These are phyloP conservation scores for Actinemys pallida DNA, from an alignment of 2,113 vertebrate genomes.

Conservation along the genomic window DNA sequence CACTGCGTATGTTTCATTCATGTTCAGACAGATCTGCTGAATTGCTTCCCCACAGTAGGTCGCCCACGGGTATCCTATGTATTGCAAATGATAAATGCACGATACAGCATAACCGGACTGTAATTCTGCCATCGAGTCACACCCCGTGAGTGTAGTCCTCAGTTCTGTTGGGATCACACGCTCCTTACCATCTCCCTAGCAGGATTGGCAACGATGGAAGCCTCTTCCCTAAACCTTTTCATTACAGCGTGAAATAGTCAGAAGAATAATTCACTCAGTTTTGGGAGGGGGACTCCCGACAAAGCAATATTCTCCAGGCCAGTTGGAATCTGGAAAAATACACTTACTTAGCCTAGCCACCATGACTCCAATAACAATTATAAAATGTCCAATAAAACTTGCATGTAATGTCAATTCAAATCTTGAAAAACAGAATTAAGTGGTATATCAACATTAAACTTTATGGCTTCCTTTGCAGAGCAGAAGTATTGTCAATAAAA, in stretches of 20 bases:
- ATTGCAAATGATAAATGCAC: neutral
- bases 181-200: neutral
- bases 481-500: constrained; percentile 79
- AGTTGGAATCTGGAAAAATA: constrained; percentile 69
- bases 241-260: neutral
- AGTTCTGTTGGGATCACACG: accelerated
- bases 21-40: neutral
- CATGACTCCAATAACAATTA: constrained; percentile 83
- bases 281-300: constrained; percentile 31
- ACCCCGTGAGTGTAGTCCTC: accelerated
- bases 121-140: neutral
- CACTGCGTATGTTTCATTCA: accelerated
- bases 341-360: constrained; percentile 71
- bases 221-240: constrained; percentile 13
- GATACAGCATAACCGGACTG: accelerated
- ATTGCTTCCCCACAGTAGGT: neutral
- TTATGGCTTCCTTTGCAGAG: constrained; percentile 79
- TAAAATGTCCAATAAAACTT: constrained; percentile 80
- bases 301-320: constrained; percentile 68
- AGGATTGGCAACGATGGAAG: neutral
- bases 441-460: constrained; percentile 82
- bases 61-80: accelerated
- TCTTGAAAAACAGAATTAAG: constrained; percentile 81
- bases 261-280: constrained; percentile 32
- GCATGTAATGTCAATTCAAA: constrained; percentile 80